Conservation (phyloP, 2,113 vertebrate genomes). For the Zootoca vivipara region DNA sequence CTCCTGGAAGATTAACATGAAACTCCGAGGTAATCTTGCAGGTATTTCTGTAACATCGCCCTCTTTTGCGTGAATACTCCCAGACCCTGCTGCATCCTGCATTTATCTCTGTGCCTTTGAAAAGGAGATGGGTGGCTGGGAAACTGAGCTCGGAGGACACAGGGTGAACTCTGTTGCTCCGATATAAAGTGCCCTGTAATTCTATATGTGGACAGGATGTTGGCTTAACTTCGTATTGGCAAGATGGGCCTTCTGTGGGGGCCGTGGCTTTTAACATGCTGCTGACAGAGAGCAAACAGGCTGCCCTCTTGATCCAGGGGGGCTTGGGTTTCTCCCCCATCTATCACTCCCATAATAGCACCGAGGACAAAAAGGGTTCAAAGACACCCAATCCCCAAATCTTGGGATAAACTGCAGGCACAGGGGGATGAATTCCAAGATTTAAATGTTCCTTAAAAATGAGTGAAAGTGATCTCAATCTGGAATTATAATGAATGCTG, state of each 20-base stretch:
- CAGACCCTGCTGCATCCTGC: no score
- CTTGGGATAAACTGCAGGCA: accelerated
- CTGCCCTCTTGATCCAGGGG: background rate
- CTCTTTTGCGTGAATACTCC: background rate
- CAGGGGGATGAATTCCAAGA: background rate
- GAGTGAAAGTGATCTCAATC: background rate
- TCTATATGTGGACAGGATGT: background rate
- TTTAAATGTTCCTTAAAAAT: background rate
- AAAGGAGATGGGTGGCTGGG: background rate
- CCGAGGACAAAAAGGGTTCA: background rate
- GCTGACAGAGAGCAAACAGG: background rate
- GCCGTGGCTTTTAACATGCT: background rate
- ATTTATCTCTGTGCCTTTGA: background rate
- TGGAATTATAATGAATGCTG: background rate
- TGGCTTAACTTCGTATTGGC: background rate
- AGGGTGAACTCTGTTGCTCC: background rate
- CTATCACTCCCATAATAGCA: background rate
- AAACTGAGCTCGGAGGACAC: background rate
- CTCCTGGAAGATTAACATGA: background rate
- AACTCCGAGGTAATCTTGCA: background rate
- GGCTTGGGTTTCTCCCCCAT: background rate
- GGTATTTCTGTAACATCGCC: accelerated
- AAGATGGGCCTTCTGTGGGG: background rate
- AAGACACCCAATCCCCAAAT: no score
- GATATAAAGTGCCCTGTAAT: background rate